These are phyloP conservation scores for Drosophila neutralis DNA, from an alignment of 2,888 invertebrate genomes.

Conservation along the genomic window DNA sequence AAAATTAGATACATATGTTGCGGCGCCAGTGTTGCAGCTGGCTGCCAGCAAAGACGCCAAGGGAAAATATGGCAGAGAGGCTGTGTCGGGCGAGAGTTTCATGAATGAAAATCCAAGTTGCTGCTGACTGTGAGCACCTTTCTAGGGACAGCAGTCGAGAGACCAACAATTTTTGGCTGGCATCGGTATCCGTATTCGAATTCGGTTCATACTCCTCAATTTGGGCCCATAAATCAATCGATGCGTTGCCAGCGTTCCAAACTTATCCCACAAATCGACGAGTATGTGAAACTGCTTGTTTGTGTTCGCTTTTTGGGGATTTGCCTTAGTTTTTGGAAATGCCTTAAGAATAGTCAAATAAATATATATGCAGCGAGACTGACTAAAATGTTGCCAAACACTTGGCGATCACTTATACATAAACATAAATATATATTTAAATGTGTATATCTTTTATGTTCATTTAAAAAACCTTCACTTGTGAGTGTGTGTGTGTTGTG, in stretches of 20 bases:
- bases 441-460: conserved; percentile 1
- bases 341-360: conserved; percentile 20
- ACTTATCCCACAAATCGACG: conserved; percentile 41
- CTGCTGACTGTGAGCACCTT: conserved; percentile 37
- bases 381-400: conserved; percentile 71
- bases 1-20: conserved; percentile 74
- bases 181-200: conserved; percentile 46
- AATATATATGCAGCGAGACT: conserved; percentile 21
- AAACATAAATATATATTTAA: conserved; percentile 11
- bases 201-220: conserved; percentile 61
- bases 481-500: conserved; percentile 4
- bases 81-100: conserved; percentile 22
- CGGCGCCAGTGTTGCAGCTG: conserved; percentile 58
- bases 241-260: conserved; percentile 60
- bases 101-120: conserved; percentile 49
- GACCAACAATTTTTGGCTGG: conserved; percentile 39
- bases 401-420: conserved; percentile 47
- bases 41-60: conserved; percentile 10
- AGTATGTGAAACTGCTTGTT: not conserved
- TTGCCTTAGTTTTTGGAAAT: conserved; percentile 34
- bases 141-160: conserved; percentile 27
- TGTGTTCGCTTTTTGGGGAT: conserved; percentile 3
- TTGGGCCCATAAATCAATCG: conserved; percentile 83
- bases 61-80: not conserved
- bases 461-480: conserved; percentile 28